Evolutionary conservation across 2,113 vertebrate genomes (phyloP).

Genomic region (Colinus virginianus): DNA sequence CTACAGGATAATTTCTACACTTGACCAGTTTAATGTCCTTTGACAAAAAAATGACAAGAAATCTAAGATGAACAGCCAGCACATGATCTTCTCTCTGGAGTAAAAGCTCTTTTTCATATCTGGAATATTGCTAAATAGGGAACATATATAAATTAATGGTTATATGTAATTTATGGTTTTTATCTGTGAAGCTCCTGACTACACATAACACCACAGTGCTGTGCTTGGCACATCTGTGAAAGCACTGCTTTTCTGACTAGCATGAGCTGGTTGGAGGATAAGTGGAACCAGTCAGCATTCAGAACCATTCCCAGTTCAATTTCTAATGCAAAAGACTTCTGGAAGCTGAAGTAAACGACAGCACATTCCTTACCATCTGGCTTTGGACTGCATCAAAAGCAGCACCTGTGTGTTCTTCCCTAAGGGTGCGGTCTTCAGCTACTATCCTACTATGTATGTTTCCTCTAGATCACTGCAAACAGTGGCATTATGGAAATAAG

Average conservation of each 20-base stretch:
- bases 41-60: background rate
- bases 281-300: background rate
- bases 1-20: background rate
- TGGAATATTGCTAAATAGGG: background rate
- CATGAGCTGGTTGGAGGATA: rapidly evolving
- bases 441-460: background rate
- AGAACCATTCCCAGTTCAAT: background rate
- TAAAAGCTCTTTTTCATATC: background rate
- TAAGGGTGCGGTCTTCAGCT: background rate
- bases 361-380: background rate
- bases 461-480: background rate
- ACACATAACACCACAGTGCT: background rate
- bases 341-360: background rate
- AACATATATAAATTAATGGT: background rate
- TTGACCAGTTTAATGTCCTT: background rate
- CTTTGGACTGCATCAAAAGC: background rate
- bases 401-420: background rate
- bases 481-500: background rate
- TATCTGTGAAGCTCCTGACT: background rate
- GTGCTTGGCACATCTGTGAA: rapidly evolving
- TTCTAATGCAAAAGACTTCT: background rate
- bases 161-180: background rate
- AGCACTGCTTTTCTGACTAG: background rate
- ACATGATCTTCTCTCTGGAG: background rate
- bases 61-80: background rate